These are phyloP conservation scores for Apis cerana DNA, from an alignment of 1,140 invertebrate genomes.

Conservation along the genomic window DNA sequence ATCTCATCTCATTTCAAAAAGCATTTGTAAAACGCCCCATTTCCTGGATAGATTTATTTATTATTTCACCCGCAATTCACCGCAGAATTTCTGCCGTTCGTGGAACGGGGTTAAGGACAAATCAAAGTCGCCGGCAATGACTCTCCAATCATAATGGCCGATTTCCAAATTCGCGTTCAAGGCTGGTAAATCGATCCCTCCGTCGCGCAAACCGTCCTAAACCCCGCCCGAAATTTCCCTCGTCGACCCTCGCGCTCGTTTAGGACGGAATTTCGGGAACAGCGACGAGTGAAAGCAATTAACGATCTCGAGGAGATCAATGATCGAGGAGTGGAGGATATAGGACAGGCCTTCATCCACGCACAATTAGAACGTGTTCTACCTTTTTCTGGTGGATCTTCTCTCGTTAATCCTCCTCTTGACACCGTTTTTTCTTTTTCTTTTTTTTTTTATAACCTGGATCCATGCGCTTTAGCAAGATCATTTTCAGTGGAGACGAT, in stretches of 20 bases:
- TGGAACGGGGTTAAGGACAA: constrained; percentile 40
- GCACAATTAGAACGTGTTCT: neutral
- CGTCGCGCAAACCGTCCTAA: neutral
- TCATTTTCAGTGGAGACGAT: no score
- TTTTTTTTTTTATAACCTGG: no score
- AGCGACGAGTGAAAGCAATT: constrained; percentile 8
- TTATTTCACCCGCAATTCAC: neutral
- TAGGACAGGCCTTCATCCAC: neutral
- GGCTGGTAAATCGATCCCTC: constrained; percentile 30
- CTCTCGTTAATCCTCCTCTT: neutral
- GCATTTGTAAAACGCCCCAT: neutral
- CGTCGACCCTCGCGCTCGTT: neutral
- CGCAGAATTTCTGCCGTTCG: neutral
- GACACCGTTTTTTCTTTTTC: neutral
- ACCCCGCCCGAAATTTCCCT: neutral
- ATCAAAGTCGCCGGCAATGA: constrained; percentile 49
- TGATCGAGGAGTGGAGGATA: neutral
- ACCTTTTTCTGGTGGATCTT: neutral
- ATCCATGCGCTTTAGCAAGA: no score
- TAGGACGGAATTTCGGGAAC: neutral
- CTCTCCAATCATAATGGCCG: constrained; percentile 47
- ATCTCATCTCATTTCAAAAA: no score
- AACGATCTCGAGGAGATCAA: neutral
- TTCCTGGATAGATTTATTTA: neutral
- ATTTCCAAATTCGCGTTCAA: constrained; percentile 52